Conservation (phyloP, 2,888 invertebrate species). For the Rosalia funebris region DNA sequence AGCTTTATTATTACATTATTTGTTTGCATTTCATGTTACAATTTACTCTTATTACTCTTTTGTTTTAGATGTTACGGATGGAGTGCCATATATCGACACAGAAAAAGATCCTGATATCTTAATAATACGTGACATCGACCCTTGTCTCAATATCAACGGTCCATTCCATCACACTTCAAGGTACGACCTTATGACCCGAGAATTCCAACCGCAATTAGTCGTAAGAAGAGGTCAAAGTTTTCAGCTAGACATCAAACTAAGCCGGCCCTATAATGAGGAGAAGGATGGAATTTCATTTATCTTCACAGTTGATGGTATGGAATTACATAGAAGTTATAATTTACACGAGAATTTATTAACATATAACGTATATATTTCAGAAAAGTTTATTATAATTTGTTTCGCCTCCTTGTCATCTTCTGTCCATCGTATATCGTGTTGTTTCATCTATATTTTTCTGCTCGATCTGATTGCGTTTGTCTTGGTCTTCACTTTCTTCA, state of each 20-base stretch:
- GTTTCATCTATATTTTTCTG: too few relatives aligned
- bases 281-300: constrained; percentile 86
- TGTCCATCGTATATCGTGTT: too few relatives aligned
- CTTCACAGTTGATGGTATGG: constrained; percentile 78
- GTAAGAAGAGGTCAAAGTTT: constrained; percentile 87
- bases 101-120: constrained; percentile 66
- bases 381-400: too few relatives aligned
- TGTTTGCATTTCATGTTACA: too few relatives aligned
- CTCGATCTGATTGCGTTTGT: too few relatives aligned
- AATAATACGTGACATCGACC: constrained; percentile 77
- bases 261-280: constrained; percentile 77
- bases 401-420: too few relatives aligned
- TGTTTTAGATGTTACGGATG: constrained; percentile 43
- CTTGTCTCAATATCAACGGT: constrained; percentile 79
- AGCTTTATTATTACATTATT: too few relatives aligned
- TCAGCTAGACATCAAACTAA: constrained; percentile 76
- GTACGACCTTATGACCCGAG: constrained; percentile 77
- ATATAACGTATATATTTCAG: too few relatives aligned
- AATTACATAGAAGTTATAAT: too few relatives aligned
- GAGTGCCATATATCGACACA: constrained; percentile 43
- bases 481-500: too few relatives aligned
- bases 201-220: constrained; percentile 71
- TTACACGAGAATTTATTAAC: too few relatives aligned
- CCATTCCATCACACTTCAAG: constrained; percentile 80
- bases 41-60: too few relatives aligned